These are phyloP conservation scores for Acrocephalus scirpaceus DNA, from an alignment of 2,797 vertebrate genomes.

Conservation along the genomic window DNA sequence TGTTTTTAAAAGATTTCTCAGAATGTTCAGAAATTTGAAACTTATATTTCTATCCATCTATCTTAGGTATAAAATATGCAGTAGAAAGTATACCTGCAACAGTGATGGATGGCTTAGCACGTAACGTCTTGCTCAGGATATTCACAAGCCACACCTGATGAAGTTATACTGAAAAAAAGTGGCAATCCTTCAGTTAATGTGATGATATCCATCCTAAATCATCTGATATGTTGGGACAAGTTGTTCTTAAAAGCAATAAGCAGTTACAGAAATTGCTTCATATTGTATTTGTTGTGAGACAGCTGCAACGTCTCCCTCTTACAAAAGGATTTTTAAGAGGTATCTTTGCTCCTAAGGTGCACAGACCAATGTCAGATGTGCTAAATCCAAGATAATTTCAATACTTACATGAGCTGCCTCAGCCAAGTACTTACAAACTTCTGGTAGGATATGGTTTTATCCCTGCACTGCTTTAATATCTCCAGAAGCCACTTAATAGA, in stretches of 20 bases:
- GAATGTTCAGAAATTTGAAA: background rate
- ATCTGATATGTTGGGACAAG: background rate
- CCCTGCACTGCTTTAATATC: background rate
- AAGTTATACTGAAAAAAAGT: background rate
- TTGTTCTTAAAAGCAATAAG: background rate
- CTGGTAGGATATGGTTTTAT: background rate
- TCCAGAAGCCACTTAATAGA: background rate
- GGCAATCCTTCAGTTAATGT: background rate
- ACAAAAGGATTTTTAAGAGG: background rate
- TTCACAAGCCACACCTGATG: background rate
- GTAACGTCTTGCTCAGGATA: conserved; percentile 8
- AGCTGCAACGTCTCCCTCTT: background rate
- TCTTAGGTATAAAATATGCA: background rate
- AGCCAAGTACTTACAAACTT: background rate
- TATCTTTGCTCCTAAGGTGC: background rate
- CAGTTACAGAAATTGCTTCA: background rate
- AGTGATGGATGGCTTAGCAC: background rate
- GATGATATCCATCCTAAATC: background rate
- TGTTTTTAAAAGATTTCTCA: background rate
- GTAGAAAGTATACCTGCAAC: background rate
- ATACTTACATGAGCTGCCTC: background rate
- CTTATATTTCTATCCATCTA: background rate
- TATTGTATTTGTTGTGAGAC: background rate
- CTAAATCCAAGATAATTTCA: background rate
- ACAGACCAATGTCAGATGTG: background rate